Conservation (phyloP, 2,888 invertebrate species). For the Pseudoips prasinana region DNA sequence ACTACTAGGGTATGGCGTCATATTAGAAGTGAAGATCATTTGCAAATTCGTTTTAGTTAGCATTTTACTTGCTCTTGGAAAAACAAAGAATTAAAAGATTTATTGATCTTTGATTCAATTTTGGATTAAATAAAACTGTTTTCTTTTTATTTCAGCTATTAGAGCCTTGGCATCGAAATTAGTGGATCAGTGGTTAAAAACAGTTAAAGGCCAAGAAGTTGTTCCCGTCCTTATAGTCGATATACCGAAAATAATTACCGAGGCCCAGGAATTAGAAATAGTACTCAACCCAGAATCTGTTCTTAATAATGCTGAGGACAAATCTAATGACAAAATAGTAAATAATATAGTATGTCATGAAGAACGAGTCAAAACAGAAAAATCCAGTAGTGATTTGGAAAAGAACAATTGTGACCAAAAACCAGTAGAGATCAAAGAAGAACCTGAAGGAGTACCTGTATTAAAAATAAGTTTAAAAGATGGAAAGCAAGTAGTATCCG, state of each 20-base stretch:
- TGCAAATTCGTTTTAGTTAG: too few species aligned
- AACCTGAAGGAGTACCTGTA: slow-evolving; percentile 59
- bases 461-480: slow-evolving; percentile 87
- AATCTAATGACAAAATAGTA: background rate
- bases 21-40: too few species aligned
- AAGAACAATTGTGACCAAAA: slow-evolving; percentile 14
- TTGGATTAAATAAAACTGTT: too few species aligned
- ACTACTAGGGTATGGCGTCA: too few species aligned
- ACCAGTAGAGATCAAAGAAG: slow-evolving; percentile 46
- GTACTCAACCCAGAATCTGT: slow-evolving; percentile 25
- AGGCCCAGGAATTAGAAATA: slow-evolving; percentile 44
- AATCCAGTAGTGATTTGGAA: slow-evolving; percentile 5
- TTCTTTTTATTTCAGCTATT: slow-evolving; percentile 83
- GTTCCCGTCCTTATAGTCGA: slow-evolving; percentile 61
- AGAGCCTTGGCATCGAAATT: slow-evolving; percentile 89
- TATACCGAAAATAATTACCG: slow-evolving; percentile 61
- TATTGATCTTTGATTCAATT: too few species aligned
- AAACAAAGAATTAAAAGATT: too few species aligned
- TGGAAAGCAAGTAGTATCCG: slow-evolving; percentile 86
- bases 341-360: slow-evolving; percentile 9
- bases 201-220: slow-evolving; percentile 89
- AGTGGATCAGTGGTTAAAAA: slow-evolving; percentile 94
- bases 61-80: too few species aligned
- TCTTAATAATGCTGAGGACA: slow-evolving; percentile 8
- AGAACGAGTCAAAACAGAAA: slow-evolving; percentile 15